Percentiles rank a stretch among this genome's conserved stretches.
Evolutionary conservation across 2,888 invertebrate genomes (phyloP).

Genomic region (Aplocera efformata): DNA sequence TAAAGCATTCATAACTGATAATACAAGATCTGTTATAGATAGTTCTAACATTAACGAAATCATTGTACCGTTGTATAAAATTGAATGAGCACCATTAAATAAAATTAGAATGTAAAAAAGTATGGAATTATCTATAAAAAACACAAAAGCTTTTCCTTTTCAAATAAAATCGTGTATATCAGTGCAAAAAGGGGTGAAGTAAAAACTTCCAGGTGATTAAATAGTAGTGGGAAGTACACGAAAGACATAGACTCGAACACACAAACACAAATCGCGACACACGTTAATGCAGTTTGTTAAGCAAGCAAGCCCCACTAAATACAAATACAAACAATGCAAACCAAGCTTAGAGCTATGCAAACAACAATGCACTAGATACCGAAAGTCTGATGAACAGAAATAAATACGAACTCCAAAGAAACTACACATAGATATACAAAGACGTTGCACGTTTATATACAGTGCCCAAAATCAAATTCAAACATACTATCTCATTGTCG

Average conservation of each 20-base stretch:
- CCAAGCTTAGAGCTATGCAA: slow-evolving; percentile 9
- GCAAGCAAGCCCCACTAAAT: slow-evolving; percentile 32
- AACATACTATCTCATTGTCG: slow-evolving; percentile 67
- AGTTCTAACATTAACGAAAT: no score
- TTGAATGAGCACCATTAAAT: no score
- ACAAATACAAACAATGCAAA: slow-evolving; percentile 19
- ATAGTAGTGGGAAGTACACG: slow-evolving; percentile 20
- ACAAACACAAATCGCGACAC: slow-evolving; percentile 79
- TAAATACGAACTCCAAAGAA: slow-evolving; percentile 7
- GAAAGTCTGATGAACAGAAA: slow-evolving; percentile 8
- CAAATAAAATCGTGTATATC: slow-evolving; percentile 6
- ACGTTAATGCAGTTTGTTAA: slow-evolving; percentile 51
- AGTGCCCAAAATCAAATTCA: slow-evolving; percentile 57
- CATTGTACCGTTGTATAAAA: no score
- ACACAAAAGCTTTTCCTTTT: slow-evolving; percentile 23
- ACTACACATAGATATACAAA: slow-evolving; percentile 21
- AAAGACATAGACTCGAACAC: slow-evolving; percentile 51
- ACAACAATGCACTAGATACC: slow-evolving; percentile 18
- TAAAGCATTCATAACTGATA: background rate
- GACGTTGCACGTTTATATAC: slow-evolving; percentile 48
- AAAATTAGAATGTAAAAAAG: no score
- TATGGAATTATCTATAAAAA: no score
- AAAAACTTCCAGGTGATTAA: slow-evolving; percentile 16
- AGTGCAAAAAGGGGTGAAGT: slow-evolving; percentile 21
- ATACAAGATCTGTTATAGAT: no score